Percentiles rank a stretch among this genome's conserved stretches.
phyloP scores from a whole-genome alignment of 2,888 invertebrate genomes.

The Drosophila falleni region DNA sequence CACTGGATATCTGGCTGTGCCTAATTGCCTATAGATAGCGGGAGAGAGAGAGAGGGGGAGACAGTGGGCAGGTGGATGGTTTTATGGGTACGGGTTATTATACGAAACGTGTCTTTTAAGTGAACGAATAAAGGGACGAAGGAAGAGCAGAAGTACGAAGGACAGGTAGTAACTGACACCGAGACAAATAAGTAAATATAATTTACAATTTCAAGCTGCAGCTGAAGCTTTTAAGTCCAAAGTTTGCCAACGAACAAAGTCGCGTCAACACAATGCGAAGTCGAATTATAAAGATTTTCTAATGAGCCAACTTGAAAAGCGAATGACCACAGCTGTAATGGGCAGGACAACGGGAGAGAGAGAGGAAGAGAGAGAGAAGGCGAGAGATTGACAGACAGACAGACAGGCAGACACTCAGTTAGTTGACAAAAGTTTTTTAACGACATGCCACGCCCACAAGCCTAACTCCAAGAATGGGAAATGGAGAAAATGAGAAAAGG shows the following conservation, averaged over 20 bases:
- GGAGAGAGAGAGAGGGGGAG: not conserved
- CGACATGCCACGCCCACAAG: constrained; percentile 24
- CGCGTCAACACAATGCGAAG: constrained; percentile 55
- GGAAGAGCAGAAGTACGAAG: not conserved
- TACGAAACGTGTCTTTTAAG: constrained; percentile 47
- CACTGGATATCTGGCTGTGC: constrained; percentile 61
- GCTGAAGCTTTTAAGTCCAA: constrained; percentile 40
- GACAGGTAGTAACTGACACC: constrained; percentile 59
- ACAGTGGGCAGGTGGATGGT: not conserved
- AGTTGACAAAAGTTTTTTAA: constrained; percentile 15
- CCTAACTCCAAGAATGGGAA: not conserved
- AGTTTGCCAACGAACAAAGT: constrained; percentile 42
- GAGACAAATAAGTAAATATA: constrained; percentile 58
- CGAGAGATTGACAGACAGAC: constrained; percentile 1
- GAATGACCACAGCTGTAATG: constrained; percentile 40
- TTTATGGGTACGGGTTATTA: constrained; percentile 44
- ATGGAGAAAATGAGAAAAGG: not conserved
- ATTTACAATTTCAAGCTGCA: constrained; percentile 58
- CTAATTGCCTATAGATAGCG: constrained; percentile 67
- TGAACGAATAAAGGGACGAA: not conserved
- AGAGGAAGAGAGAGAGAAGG: not conserved
- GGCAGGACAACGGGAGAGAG: not conserved
- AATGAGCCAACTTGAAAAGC: constrained; percentile 73
- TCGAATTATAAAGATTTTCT: constrained; percentile 71
- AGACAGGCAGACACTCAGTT: constrained; percentile 17